Conservation (phyloP, 1,140 invertebrate genomes). For the Carcinoscorpius rotundicauda region DNA sequence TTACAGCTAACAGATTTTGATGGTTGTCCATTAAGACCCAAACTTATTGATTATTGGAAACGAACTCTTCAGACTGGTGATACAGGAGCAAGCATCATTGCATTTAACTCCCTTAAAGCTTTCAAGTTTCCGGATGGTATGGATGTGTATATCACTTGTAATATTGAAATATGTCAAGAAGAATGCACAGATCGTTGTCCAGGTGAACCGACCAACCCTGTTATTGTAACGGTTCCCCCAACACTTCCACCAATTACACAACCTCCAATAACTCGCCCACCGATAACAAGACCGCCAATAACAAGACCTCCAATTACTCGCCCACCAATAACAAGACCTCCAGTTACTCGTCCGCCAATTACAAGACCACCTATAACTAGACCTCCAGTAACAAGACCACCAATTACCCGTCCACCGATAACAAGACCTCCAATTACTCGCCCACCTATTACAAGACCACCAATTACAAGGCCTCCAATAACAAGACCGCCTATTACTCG, state of each 20-base stretch:
- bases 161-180: conserved; percentile 41
- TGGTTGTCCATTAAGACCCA: conserved; percentile 67
- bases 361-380: not conserved
- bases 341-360: not conserved
- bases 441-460: not conserved
- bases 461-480: not conserved
- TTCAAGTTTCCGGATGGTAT: conserved; percentile 58
- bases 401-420: not conserved
- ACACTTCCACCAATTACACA: not conserved
- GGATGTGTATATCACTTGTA: conserved; percentile 59
- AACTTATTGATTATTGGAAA: conserved; percentile 54
- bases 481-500: not conserved
- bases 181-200: conserved; percentile 20
- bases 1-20: conserved; percentile 52
- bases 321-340: not conserved
- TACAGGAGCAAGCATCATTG: conserved; percentile 46
- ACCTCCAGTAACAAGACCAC: not conserved
- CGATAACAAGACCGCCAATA: not conserved
- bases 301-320: not conserved
- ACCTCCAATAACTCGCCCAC: not conserved
- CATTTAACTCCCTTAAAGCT: conserved; percentile 52
- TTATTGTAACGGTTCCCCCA: not conserved
- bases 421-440: not conserved
- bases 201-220: conserved; percentile 10
- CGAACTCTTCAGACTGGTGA: conserved; percentile 43